Percentiles rank a stretch among this genome's conserved stretches.
Evolutionary conservation across 2,888 invertebrate genomes (phyloP).

Genomic region (Dicranocentrus wangi): DNA sequence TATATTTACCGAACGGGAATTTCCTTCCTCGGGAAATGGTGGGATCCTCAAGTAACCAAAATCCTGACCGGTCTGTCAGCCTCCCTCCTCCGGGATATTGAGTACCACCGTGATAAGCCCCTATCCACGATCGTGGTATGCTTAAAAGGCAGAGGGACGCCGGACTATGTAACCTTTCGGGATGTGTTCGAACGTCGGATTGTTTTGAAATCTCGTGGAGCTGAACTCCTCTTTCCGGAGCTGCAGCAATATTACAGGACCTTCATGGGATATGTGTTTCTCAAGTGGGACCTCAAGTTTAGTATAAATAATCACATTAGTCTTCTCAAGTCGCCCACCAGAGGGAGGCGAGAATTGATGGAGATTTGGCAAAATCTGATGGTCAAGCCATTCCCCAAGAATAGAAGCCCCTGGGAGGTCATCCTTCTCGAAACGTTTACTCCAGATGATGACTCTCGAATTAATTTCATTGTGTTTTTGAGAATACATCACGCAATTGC

Average conservation of each 20-base stretch:
- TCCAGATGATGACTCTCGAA: background rate
- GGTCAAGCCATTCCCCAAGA: slow-evolving; percentile 21
- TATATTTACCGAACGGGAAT: slow-evolving; percentile 32
- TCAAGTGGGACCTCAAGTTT: slow-evolving; percentile 35
- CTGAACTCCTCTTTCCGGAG: slow-evolving; percentile 39
- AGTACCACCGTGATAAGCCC: slow-evolving; percentile 20
- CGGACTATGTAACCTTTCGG: background rate
- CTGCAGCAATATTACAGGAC: slow-evolving; percentile 26
- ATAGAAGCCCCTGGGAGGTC: slow-evolving; percentile 40
- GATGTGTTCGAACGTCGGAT: slow-evolving; percentile 5
- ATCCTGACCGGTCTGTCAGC: slow-evolving; percentile 31
- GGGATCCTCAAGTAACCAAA: slow-evolving; percentile 1
- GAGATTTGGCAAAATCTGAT: slow-evolving; percentile 38
- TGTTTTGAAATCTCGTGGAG: background rate
- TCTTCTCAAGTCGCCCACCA: background rate
- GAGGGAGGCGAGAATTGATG: background rate
- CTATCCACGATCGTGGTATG: slow-evolving; percentile 23
- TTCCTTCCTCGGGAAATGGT: background rate
- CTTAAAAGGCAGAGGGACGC: background rate
- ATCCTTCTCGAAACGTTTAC: slow-evolving; percentile 18
- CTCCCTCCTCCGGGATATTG: slow-evolving; percentile 24
- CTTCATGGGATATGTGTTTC: slow-evolving; percentile 52
- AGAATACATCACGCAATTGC: slow-evolving; percentile 45
- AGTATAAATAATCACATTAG: slow-evolving; percentile 38
- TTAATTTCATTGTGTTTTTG: background rate